Base-by-base conservation (phyloP, 2,888 invertebrate genomes). In the Hoplodrina ambigua region DNA sequence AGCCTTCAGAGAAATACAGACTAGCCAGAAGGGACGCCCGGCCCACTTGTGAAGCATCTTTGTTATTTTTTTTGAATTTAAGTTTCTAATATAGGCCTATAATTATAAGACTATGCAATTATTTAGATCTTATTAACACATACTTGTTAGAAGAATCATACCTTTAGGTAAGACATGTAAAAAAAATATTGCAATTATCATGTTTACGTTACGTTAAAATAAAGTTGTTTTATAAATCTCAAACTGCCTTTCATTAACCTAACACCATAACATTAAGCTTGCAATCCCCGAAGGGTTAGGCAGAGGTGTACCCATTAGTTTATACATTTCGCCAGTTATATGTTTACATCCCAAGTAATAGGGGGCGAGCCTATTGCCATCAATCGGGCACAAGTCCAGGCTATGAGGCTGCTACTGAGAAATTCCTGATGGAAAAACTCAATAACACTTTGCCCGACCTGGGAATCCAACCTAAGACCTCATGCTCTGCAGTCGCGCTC, bases 1-100 rank as follows among this genome's bases (percentile, higher is more conserved):
- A 89, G 86, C 83, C 76, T 85, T 83, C 87, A 84, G 41, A 67
- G 91, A 89, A 79, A 74, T 89, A 87, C 77, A 88, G 73, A 72
- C 70, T 69, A 72, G 72, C 89, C 84, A 85, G 93, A 93, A 88
- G 86, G 73, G 90, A 77, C 81, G 56, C 6, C 17, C 13, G 59
- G 56, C 50, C 49, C 60, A 41, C 57, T 75, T 75, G 52, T 58
- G 15, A 56, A 59, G 46, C 6, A 13, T 71, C 56, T 53, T 37
- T 10, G 25, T 17, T 15, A 41, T 20, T 37, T 44, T 11, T 17
- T 60, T 44, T 13, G 20, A 53, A 4, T 13, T 62, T 56, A 20
- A 2, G n/a, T 30, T 30, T 62, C 19, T 15, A 44, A 44, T 20
- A 30, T 37, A 49, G 5, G 33, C 33, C 33, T 33, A 33, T 33